phyloP scores from a whole-genome alignment of 2,888 invertebrate species.

The Drosophila mayaguana region DNA sequence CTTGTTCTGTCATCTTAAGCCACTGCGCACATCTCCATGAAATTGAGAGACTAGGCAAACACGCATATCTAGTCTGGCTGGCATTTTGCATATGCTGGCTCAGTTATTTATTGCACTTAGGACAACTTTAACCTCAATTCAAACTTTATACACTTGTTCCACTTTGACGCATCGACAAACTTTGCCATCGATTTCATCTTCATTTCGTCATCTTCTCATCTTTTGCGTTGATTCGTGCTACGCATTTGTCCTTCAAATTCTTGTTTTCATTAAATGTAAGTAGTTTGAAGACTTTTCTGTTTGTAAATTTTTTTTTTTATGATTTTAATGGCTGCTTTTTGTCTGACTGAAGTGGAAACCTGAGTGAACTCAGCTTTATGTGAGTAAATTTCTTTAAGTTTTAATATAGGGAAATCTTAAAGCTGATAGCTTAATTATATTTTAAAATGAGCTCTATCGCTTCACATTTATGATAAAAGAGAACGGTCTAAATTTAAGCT shows the following conservation, averaged over 20 bases:
- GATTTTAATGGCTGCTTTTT: not conserved
- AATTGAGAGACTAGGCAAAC: slow-evolving; percentile 8
- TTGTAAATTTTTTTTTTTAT: not conserved
- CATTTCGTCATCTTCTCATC: not conserved
- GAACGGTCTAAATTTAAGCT: too few species aligned
- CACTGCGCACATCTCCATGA: slow-evolving; percentile 15
- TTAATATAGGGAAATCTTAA: not conserved
- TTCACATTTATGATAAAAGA: not conserved
- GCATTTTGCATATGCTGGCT: slow-evolving; percentile 40
- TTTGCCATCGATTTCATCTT: slow-evolving; percentile 24
- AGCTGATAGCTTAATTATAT: not conserved
- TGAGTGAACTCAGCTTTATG: not conserved
- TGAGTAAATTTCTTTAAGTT: not conserved
- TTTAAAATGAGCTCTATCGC: not conserved
- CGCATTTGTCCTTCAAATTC: slow-evolving; percentile 19
- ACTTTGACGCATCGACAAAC: slow-evolving; percentile 33
- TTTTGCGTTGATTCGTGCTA: slow-evolving; percentile 7
- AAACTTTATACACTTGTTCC: slow-evolving; percentile 52
- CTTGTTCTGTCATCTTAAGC: slow-evolving; percentile 2
- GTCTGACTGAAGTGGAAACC: not conserved
- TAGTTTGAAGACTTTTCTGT: slow-evolving; percentile 8
- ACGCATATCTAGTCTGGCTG: slow-evolving; percentile 18
- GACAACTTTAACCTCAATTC: slow-evolving; percentile 28
- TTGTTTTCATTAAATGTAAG: slow-evolving; percentile 9
- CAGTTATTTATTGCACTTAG: slow-evolving; percentile 47